Evolutionary conservation across 2,113 vertebrate species (phyloP).

Genomic region (Podarcis muralis): DNA sequence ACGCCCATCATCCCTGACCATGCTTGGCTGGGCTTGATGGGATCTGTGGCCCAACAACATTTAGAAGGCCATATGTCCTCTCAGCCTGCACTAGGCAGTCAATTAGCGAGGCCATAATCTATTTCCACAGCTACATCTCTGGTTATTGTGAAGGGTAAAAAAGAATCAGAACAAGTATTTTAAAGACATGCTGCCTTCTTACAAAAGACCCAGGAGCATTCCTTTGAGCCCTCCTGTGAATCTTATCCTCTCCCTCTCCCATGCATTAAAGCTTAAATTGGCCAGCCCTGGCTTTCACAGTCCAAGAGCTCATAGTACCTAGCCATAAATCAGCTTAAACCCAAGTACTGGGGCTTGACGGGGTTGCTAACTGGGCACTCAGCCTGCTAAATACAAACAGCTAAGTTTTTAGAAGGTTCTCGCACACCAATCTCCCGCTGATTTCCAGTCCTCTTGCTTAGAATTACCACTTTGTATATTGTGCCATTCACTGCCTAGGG

Average conservation of each 20-base stretch:
- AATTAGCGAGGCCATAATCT: no score
- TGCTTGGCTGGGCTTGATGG: no score
- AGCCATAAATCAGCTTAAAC: not conserved
- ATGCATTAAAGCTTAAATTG: not conserved
- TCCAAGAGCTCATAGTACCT: no score
- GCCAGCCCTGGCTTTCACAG: not conserved
- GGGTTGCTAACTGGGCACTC: not conserved
- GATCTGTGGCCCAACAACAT: no score
- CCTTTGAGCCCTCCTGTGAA: not conserved
- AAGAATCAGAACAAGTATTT: not conserved
- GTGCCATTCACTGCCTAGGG: not conserved
- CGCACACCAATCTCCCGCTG: not conserved
- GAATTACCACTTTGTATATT: not conserved
- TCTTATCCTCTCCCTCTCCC: not conserved
- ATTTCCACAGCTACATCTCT: not conserved
- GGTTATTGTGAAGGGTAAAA: not conserved
- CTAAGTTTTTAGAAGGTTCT: not conserved
- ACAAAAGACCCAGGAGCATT: not conserved
- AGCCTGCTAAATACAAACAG: not conserved
- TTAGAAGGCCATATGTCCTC: no score
- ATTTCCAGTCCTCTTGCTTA: not conserved
- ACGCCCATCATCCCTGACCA: no score
- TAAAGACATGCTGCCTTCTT: not conserved
- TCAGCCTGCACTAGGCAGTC: no score
- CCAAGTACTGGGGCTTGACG: not conserved